A percentile compares a stretch with the other conserved stretches of the same genome.
Evolutionary conservation across 2,113 vertebrate species (phyloP).

Genomic region (Meleagris gallopavo): DNA sequence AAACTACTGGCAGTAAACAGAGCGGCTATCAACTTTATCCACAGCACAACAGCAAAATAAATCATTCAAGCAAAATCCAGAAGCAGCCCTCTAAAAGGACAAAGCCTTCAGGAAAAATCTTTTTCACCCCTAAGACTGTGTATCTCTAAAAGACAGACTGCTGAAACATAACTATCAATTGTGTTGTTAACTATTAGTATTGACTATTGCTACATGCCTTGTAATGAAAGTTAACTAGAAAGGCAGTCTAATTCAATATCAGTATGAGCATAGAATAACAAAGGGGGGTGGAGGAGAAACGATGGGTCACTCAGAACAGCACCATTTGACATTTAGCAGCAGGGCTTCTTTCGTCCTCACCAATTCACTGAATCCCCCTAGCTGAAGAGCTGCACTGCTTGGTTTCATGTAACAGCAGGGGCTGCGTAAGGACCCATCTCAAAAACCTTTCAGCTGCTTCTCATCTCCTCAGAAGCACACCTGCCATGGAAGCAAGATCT

Average conservation of each 20-base stretch:
- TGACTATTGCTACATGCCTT: no score
- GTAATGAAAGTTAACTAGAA: neutral
- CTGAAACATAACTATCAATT: neutral
- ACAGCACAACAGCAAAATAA: neutral
- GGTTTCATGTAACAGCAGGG: neutral
- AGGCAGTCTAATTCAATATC: neutral
- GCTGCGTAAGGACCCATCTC: neutral
- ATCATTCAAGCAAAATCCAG: neutral
- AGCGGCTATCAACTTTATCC: neutral
- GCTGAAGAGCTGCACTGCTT: neutral
- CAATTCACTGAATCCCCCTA: neutral
- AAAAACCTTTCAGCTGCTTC: neutral
- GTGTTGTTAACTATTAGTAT: no score
- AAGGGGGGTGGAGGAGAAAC: fast-evolving
- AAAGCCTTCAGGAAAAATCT: neutral
- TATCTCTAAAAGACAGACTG: neutral
- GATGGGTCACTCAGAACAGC: neutral
- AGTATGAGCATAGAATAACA: neutral
- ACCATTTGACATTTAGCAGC: neutral
- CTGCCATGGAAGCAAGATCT: fast-evolving
- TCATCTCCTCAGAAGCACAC: neutral
- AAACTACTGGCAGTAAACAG: neutral
- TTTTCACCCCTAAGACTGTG: neutral
- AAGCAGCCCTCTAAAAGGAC: neutral
- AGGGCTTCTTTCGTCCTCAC: neutral